Base-by-base conservation (phyloP, 2,113 vertebrate species). In the Gobius niger region DNA sequence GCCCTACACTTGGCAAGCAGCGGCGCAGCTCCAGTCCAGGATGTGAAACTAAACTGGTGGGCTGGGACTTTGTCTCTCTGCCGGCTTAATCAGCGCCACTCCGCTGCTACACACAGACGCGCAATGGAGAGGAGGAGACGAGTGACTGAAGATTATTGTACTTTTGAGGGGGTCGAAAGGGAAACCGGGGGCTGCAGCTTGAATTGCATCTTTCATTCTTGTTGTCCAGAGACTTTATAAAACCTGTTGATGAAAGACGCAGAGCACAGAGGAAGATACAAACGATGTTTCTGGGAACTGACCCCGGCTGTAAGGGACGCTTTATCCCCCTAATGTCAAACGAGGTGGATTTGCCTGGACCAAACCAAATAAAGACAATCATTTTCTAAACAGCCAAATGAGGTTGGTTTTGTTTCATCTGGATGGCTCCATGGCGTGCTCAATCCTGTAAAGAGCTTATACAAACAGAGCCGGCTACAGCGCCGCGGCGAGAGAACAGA, bases 41-140 rank as follows among this genome's bases (percentile, higher is more conserved):
- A 91, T 90, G 87, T 88, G 86, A 90, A 87, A 87, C 88, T 91
- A 90, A 90, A 91, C 90, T 89, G 85, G 87, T 88, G 87, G 90
- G 88, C 84, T 78, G 86, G 84, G 90, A 90, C 84, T 87, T 89
- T 90, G 90, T 89, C 87, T 91, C 88, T 90, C 83, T 84, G 87
- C 85, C 82, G 86, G 88, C 86, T 90, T 90, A 91, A 91, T 90
- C 87, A 88, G 85, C 85, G 34, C 78, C 83, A 86, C 86, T 85
- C 81, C 76, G 83, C 75, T 84, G 75, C 84, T 87, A 76, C 77
- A 88, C 79, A 86, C 83, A 87, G 74, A 85, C 79, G 80, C 66
- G 83, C 85, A 77, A 85, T 72, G 72, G 80, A 88, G 86, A 89
- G 86, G 85, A 88, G 85, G 83, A 82, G 86, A 83, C 72, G 68